Conservation (phyloP, 2,888 invertebrate species). For the Conops quadrifasciatus region DNA sequence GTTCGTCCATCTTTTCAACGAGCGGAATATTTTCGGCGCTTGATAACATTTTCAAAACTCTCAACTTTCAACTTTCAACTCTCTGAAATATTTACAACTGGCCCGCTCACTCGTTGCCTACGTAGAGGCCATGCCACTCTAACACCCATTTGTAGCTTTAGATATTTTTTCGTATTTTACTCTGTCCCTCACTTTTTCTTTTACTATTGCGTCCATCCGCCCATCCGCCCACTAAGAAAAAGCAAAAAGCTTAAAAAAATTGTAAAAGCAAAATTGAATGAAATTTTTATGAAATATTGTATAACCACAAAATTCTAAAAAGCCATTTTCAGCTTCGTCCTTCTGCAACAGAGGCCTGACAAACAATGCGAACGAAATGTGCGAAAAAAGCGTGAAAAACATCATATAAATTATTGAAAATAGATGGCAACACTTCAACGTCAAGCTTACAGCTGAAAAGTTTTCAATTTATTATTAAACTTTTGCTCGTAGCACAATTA, state of each 20-base stretch:
- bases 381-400: conserved; percentile 18
- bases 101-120: no score
- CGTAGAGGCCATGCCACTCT: no score
- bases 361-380: conserved; percentile 2
- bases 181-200: no score
- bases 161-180: no score
- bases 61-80: no score
- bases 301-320: conserved; percentile 12
- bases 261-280: no score
- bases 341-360: neutral
- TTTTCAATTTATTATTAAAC: conserved; percentile 61
- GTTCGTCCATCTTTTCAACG: conserved; percentile 1
- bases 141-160: no score
- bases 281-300: neutral
- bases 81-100: conserved; percentile 30
- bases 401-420: conserved; percentile 30
- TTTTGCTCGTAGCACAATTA: conserved; percentile 59
- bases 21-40: no score
- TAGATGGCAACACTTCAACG: conserved; percentile 18
- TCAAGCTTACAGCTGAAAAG: conserved; percentile 52
- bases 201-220: no score
- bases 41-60: conserved; percentile 18
- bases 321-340: conserved; percentile 11
- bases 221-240: no score
- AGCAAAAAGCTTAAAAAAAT: no score